phyloP scores from a whole-genome alignment of 2,113 vertebrate genomes.

The Melanotaenia duboulayi region DNA sequence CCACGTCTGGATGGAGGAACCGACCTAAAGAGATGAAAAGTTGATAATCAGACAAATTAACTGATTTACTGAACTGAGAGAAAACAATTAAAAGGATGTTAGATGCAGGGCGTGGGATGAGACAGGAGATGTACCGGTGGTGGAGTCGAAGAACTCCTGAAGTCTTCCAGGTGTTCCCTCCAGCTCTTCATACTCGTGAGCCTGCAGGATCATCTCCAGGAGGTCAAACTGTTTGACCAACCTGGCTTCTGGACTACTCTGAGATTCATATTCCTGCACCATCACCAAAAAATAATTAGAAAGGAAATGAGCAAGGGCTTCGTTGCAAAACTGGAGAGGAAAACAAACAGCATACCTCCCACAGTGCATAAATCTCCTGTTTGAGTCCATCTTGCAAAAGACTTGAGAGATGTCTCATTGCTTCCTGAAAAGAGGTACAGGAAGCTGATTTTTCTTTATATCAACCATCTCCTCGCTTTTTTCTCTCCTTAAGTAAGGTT shows the following conservation, averaged over 20 bases:
- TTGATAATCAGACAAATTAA: not conserved
- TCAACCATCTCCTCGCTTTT: no score
- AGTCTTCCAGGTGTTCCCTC: slow-evolving; percentile 90
- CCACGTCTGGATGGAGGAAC: slow-evolving; percentile 92
- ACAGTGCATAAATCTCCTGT: slow-evolving; percentile 91
- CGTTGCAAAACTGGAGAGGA: not conserved
- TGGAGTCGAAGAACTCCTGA: slow-evolving; percentile 95
- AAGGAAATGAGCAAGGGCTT: not conserved
- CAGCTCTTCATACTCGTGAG: slow-evolving; percentile 92
- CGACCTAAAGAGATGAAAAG: slow-evolving; percentile 81
- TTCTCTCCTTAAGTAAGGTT: not conserved
- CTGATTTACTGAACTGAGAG: not conserved
- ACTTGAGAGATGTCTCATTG: slow-evolving; percentile 88
- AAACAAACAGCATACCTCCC: slow-evolving; percentile 83
- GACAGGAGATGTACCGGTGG: slow-evolving; percentile 80
- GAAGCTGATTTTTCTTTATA: not conserved
- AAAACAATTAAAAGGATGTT: no score
- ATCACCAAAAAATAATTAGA: not conserved
- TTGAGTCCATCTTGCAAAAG: slow-evolving; percentile 86
- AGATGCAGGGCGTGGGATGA: no score
- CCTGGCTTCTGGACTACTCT: slow-evolving; percentile 88
- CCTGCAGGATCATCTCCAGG: slow-evolving; percentile 97
- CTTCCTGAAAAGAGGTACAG: slow-evolving; percentile 81
- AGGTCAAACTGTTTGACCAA: slow-evolving; percentile 96
- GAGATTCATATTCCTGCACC: slow-evolving; percentile 90